Evolutionary conservation across 2,797 vertebrate genomes (phyloP).

Genomic region (Hoplostethus atlanticus): DNA sequence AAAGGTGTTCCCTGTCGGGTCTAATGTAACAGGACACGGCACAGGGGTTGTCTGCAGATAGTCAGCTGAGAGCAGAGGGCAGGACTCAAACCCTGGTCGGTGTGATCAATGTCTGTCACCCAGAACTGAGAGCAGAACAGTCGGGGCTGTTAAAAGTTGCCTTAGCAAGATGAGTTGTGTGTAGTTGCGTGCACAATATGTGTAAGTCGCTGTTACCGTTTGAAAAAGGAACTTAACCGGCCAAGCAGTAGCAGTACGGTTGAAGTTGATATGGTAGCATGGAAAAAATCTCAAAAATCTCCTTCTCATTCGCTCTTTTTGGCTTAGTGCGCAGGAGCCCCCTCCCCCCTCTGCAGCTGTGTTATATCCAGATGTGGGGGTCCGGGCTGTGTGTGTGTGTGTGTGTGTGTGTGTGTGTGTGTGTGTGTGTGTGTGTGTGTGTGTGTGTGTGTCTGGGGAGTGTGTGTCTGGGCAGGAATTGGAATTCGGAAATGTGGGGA

Average conservation of each 20-base stretch:
- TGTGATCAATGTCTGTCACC: slow-evolving; percentile 27
- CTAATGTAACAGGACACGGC: slow-evolving; percentile 36
- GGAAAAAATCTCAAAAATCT: slow-evolving; percentile 7
- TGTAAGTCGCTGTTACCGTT: neutral
- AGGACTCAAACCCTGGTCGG: slow-evolving; percentile 8
- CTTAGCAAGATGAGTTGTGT: neutral
- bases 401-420: slow-evolving; percentile 3
- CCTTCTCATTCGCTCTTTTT: slow-evolving; percentile 1
- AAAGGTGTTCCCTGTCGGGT: slow-evolving; percentile 68
- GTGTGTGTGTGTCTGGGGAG: neutral
- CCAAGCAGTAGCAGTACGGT: neutral
- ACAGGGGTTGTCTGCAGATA: slow-evolving; percentile 46
- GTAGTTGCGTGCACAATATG: neutral
- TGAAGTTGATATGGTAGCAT: neutral
- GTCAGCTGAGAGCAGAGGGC: slow-evolving; percentile 16
- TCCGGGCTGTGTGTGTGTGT: slow-evolving; percentile 22
- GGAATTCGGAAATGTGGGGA: slow-evolving; percentile 37
- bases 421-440: slow-evolving; percentile 15
- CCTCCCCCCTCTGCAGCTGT: slow-evolving; percentile 61
- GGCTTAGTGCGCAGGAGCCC: slow-evolving; percentile 40
- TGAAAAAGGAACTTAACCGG: neutral
- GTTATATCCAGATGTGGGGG: slow-evolving; percentile 76
- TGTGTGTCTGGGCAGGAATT: slow-evolving; percentile 29
- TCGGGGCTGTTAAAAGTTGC: neutral
- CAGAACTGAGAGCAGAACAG: slow-evolving; percentile 6